Base-by-base conservation (phyloP, 2,888 invertebrate species). In the Ecliptopera silaceata region DNA sequence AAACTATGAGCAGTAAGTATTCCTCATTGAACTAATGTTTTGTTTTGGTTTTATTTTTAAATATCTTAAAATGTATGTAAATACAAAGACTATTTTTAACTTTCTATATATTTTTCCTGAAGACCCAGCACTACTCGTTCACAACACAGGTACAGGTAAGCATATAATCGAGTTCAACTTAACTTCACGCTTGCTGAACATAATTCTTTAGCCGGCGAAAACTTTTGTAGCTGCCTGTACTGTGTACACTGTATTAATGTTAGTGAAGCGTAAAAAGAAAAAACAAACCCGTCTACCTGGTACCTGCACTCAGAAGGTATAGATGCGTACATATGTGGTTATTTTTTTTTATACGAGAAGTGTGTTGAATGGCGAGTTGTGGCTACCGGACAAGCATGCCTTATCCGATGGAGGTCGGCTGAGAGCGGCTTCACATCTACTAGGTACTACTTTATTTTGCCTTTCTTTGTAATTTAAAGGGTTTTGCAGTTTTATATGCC, bases 381-480 rank as follows among this genome's bases (percentile, higher is more conserved):
- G 61, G 72, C 82, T 81, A 82, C 79, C 77, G 77, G 81, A 80
- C 82, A 75, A 78, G 78, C 81, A 69, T 70, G 75, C 82, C 83
- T 82, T 84, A 84, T 83, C 83, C 78, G 77, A 78, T 77, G 79
- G 72, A 80, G 80, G 76, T 74, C 79, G 77, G 63, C 72, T 64
- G 43, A 55, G 69, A 69, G 71, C 72, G 63, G 59, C 68, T 53
- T 41, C 48, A 46, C 50, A 52, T 41, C n/a, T 18, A 22, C 12
- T 15, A 15, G 10, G 3, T 48, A 47, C 47, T 43, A 34, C 50
- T 39, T 32, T 38, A 38, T 47, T 58, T 55, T 39, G 49, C 53
- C 18, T 59, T 56, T 61, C 60, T 38, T 45, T 47, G 11, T 5
- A 18, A 36, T 18, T 43, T 18, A 34, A 32, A 10, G 15, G n/a